A percentile compares a stretch with the other conserved stretches of the same genome.
Evolutionary conservation across 2,888 invertebrate genomes (phyloP).

Genomic region (Cremastinae sp.): DNA sequence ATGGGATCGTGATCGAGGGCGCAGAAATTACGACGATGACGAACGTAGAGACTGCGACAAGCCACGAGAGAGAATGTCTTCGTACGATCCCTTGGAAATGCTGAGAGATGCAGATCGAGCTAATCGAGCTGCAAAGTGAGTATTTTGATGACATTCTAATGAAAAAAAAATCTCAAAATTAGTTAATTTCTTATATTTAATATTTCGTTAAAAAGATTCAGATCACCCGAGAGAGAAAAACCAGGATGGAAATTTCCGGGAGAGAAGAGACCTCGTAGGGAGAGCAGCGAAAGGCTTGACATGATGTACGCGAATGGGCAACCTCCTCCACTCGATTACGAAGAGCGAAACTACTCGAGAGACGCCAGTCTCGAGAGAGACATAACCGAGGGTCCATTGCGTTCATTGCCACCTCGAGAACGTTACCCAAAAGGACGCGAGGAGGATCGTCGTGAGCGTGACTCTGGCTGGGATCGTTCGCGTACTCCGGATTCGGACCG

Average conservation of each 20-base stretch:
- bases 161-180: too few relatives aligned
- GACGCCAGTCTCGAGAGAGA: slow-evolving; percentile 74
- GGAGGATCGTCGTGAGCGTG: slow-evolving; percentile 59
- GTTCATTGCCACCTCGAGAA: slow-evolving; percentile 30
- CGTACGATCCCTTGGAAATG: slow-evolving; percentile 75
- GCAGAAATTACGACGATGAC: slow-evolving; percentile 64
- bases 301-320: slow-evolving; percentile 68
- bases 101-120: slow-evolving; percentile 67
- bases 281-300: slow-evolving; percentile 68
- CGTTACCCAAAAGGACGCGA: slow-evolving; percentile 43
- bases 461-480: slow-evolving; percentile 69
- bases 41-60: slow-evolving; percentile 66
- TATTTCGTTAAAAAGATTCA: too few relatives aligned
- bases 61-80: slow-evolving; percentile 66
- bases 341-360: slow-evolving; percentile 68
- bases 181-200: too few relatives aligned
- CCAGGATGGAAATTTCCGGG: slow-evolving; percentile 70
- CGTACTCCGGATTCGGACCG: slow-evolving; percentile 69
- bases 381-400: slow-evolving; percentile 66
- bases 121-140: slow-evolving; percentile 54
- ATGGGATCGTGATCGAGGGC: slow-evolving; percentile 67
- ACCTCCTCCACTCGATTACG: slow-evolving; percentile 67
- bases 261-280: slow-evolving; percentile 64
- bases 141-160: too few relatives aligned
- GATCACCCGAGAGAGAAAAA: slow-evolving; percentile 65